Evolutionary conservation across 2,888 invertebrate species (phyloP).

Genomic region (Fragum fragum): DNA sequence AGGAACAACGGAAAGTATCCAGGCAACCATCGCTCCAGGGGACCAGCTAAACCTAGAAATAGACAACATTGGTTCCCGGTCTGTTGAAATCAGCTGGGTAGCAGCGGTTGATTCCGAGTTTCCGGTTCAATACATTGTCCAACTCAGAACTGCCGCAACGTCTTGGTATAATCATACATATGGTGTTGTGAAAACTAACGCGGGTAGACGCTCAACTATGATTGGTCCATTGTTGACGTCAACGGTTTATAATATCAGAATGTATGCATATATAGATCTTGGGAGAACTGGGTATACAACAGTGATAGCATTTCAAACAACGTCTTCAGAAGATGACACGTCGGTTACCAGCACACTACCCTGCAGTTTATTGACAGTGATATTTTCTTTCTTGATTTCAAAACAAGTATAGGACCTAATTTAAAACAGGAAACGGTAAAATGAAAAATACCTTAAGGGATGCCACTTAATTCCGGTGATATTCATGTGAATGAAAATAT

Average conservation of each 20-base stretch:
- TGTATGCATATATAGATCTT: neutral
- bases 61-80: neutral
- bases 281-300: neutral
- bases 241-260: neutral
- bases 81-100: neutral
- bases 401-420: neutral
- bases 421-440: no score
- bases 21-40: neutral
- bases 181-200: neutral
- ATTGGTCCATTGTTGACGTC: neutral
- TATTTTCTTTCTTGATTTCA: neutral
- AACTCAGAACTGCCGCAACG: neutral
- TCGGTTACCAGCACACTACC: neutral
- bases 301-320: conserved; percentile 6
- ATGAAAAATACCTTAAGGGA: no score
- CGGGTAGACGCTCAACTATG: neutral
- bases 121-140: neutral
- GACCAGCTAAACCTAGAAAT: neutral
- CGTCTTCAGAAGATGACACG: conserved; percentile 1
- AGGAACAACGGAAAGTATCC: neutral
- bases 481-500: no score
- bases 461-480: no score
- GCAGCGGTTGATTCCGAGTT: neutral
- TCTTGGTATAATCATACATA: conserved; percentile 19
- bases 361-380: neutral